A percentile compares a stretch with the other conserved stretches of the same genome.
phyloP scores from a whole-genome alignment of 2,797 vertebrate genomes.

The Acipenser oxyrinchus region DNA sequence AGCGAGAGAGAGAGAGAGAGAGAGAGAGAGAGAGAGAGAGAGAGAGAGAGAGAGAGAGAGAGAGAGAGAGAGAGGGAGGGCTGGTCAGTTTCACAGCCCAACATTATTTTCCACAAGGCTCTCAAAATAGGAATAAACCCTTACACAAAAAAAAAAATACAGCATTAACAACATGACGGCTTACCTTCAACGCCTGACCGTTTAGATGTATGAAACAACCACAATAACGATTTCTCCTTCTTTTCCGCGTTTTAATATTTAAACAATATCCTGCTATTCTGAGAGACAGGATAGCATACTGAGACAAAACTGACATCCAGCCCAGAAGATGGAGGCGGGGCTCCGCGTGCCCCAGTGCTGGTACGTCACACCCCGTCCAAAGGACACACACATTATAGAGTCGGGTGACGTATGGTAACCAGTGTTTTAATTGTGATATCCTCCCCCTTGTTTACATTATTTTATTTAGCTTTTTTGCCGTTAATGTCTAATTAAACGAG shows the following conservation, averaged over 20 bases:
- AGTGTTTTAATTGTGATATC: too few species aligned
- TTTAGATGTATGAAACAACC: constrained; percentile 26
- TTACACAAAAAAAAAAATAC: too few species aligned
- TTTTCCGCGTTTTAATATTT: constrained; percentile 16
- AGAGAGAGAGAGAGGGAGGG: neutral
- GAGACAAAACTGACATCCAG: constrained; percentile 39
- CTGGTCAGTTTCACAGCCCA: constrained; percentile 15
- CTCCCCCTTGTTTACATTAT: too few species aligned
- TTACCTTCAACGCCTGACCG: constrained; percentile 48
- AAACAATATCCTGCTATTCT: constrained; percentile 36
- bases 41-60: neutral
- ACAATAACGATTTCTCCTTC: constrained; percentile 8
- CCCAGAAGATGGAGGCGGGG: constrained; percentile 49
- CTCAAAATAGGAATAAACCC: constrained; percentile 1
- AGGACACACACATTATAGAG: constrained; percentile 19
- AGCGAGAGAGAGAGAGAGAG: neutral
- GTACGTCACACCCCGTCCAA: constrained; percentile 42
- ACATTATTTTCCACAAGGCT: constrained; percentile 17
- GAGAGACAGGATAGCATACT: constrained; percentile 42
- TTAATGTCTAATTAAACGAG: too few species aligned
- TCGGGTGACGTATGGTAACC: constrained; percentile 2
- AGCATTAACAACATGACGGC: constrained; percentile 21
- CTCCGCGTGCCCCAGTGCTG: neutral
- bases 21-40: neutral
- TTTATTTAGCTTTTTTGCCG: too few species aligned